Evolutionary conservation across 1,140 invertebrate species (phyloP).

Genomic region (Drosophila bifasciata): DNA sequence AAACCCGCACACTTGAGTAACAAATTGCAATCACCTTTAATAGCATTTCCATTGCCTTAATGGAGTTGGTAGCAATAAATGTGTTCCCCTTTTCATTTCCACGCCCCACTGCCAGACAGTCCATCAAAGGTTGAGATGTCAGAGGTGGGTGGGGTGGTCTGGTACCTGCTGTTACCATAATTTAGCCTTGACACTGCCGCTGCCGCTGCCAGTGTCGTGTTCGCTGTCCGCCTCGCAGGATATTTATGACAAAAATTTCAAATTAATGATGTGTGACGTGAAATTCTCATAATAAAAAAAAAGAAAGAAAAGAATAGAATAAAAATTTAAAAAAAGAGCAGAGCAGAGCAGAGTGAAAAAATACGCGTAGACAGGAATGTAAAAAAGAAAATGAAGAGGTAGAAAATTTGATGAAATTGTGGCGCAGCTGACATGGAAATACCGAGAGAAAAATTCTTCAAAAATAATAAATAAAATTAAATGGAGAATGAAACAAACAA

Average conservation of each 20-base stretch:
- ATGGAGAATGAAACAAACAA: slow-evolving; percentile 1
- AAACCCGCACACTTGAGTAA: slow-evolving; percentile 18
- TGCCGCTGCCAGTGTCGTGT: slow-evolving; percentile 14
- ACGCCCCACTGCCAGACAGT: slow-evolving; percentile 50
- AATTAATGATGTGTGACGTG: slow-evolving; percentile 80
- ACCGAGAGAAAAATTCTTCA: background rate
- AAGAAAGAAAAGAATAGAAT: slow-evolving; percentile 1
- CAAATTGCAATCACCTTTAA: slow-evolving; percentile 18
- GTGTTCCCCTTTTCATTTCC: slow-evolving; percentile 64
- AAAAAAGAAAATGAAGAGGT: slow-evolving; percentile 1
- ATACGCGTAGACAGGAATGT: background rate
- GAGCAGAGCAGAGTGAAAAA: no score
- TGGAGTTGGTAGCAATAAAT: slow-evolving; percentile 21
- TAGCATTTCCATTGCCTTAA: background rate
- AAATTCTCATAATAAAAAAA: slow-evolving; percentile 63
- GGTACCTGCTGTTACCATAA: slow-evolving; percentile 37
- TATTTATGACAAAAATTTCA: slow-evolving; percentile 78
- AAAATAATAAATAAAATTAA: background rate
- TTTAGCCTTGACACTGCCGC: slow-evolving; percentile 56
- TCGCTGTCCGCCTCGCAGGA: slow-evolving; percentile 34
- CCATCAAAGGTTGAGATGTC: slow-evolving; percentile 44
- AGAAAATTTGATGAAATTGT: slow-evolving; percentile 1
- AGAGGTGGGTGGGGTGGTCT: slow-evolving; percentile 3
- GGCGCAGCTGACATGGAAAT: slow-evolving; percentile 10
- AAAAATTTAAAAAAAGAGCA: slow-evolving; percentile 54